Base-by-base conservation (phyloP, 2,797 vertebrate species). In the Rhinichthys osculus region DNA sequence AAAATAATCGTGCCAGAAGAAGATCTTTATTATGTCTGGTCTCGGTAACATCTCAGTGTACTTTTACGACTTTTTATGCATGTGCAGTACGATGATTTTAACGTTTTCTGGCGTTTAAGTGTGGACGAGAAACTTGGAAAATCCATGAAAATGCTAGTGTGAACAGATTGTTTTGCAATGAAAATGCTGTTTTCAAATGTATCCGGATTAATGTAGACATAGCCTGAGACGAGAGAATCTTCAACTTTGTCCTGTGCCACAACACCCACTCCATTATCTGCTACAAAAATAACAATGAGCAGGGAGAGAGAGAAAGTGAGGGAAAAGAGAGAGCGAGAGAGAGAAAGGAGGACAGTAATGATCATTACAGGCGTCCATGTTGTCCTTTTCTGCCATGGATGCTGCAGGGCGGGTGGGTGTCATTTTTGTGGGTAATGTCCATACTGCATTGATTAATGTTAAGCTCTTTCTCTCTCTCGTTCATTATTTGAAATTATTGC, bases 231-330 rank as follows among this genome's bases (percentile, higher is more conserved):
- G 13, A 54, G 78, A 52, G 59, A 50, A 73, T 74, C 57, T 66
- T 57, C 9, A 42, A 70, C 19, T 81, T 81, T 76, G 47, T 64
- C 21, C 78, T 38, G 42, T 3, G 64, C 87, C 89, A 78, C 86
- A 81, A 78, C 89, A 81, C 87, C 87, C 91, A 92, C 87, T 92
- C 92, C 91, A 87, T 91, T 93, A 88, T 90, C 86, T 87, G 88
- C 90, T 87, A 88, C 82, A 83, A 57, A 72, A 86, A 88, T 92
- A 92, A 92, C 92, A 89, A 5, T 33, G 83, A 92, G 82, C 44
- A 52, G 35, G 4, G 77, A 44, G 80, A 67, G 77, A 87, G 88
- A 89, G 85, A 76, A 81, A 64, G 79, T 23, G 30, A 73, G 80
- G 40, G 72, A 47, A 1, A 21, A 57, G 35, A 38, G 11, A 62